A percentile compares a stretch with the other conserved stretches of the same genome.
phyloP scores from a whole-genome alignment of 2,797 vertebrate species.

The Sebastes umbrosus region DNA sequence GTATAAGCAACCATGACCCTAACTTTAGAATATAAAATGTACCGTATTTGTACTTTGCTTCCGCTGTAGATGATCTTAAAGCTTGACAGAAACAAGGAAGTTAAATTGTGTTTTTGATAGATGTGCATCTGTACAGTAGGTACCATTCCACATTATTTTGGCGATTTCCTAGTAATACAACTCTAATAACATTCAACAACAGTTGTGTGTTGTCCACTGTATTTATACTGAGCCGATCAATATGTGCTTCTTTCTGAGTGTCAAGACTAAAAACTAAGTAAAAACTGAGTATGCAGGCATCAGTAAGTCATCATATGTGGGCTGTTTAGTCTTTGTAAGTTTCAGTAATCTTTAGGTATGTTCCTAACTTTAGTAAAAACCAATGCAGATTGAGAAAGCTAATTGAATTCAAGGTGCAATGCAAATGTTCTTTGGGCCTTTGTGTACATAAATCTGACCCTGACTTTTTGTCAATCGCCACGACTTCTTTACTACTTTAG shows the following conservation, averaged over 20 bases:
- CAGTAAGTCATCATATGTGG: neutral
- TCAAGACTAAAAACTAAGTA: neutral
- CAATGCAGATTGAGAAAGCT: neutral
- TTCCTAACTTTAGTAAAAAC: neutral
- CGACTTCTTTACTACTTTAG: conserved; percentile 38
- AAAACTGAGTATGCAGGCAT: neutral
- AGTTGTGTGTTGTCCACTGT: neutral
- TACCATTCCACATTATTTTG: neutral
- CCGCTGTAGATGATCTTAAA: neutral
- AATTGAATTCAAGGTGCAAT: conserved; percentile 8
- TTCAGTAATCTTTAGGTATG: neutral
- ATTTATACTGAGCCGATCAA: neutral
- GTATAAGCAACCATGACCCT: neutral
- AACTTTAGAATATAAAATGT: neutral
- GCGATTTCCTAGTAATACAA: neutral
- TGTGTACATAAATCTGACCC: conserved; percentile 39
- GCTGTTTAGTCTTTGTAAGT: neutral
- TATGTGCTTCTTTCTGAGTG: no score
- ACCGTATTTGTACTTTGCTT: neutral
- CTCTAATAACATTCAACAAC: neutral
- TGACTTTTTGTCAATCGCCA: conserved; percentile 18
- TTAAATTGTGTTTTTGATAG: neutral
- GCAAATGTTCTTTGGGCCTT: neutral
- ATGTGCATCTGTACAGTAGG: neutral
- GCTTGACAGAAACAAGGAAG: neutral